phyloP scores from a whole-genome alignment of 1,140 invertebrate genomes.

The Drosophila repleta region DNA sequence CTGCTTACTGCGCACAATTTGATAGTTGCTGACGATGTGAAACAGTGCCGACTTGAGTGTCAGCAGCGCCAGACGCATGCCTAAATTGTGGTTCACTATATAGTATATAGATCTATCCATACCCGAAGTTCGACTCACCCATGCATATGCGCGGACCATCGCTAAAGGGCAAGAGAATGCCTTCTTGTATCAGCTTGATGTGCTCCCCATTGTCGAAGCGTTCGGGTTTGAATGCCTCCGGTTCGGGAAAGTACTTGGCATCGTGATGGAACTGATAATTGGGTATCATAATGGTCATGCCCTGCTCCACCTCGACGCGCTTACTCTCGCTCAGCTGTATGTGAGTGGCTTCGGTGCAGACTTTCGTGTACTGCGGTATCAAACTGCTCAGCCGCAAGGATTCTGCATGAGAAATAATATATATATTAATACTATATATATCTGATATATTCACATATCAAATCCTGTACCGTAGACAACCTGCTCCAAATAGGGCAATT shows the following conservation, averaged over 20 bases:
- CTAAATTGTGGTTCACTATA: slow-evolving; percentile 12
- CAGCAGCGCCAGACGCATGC: slow-evolving; percentile 51
- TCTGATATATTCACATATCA: too few species aligned
- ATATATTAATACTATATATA: too few species aligned
- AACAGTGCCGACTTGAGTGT: slow-evolving; percentile 60
- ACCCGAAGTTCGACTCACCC: slow-evolving; percentile 36
- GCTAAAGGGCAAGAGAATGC: slow-evolving; percentile 72
- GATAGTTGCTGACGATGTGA: slow-evolving; percentile 62
- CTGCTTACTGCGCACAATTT: slow-evolving; percentile 43
- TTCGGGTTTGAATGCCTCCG: slow-evolving; percentile 89
- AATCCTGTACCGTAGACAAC: slow-evolving; percentile 60
- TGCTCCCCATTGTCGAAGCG: slow-evolving; percentile 83
- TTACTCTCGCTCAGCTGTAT: slow-evolving; percentile 46
- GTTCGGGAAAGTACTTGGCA: slow-evolving; percentile 88
- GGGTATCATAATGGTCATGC: slow-evolving; percentile 85
- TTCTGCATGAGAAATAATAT: slow-evolving; percentile 52
- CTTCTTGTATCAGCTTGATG: slow-evolving; percentile 53
- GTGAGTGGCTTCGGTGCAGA: slow-evolving; percentile 62
- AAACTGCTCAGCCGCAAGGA: slow-evolving; percentile 72
- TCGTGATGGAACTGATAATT: slow-evolving; percentile 87
- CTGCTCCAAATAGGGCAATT: slow-evolving; percentile 72
- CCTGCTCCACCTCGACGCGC: slow-evolving; percentile 75
- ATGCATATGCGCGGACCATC: slow-evolving; percentile 79
- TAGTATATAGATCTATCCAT: not conserved
- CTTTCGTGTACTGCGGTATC: slow-evolving; percentile 67